Base-by-base conservation (phyloP, 2,113 vertebrate species). In the Strix uralensis region DNA sequence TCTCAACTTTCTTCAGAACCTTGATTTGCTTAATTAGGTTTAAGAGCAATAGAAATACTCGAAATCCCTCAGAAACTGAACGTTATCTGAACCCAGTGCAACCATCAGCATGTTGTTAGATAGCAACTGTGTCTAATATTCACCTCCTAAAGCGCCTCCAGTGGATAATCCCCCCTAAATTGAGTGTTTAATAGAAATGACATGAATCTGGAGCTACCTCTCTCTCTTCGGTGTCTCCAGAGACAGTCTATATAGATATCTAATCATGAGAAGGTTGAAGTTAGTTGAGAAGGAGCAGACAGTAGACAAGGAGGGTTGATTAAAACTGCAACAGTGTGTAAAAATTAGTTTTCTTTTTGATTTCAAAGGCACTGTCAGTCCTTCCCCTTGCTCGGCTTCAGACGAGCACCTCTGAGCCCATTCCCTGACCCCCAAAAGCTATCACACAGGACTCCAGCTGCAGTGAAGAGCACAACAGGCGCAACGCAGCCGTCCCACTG, bases 51-150 rank as follows among this genome's bases (percentile, higher is more conserved):
- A 88, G 94, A 90, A 94, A 46, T 54, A 62, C 11, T 38, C 66
- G 21, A 94, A 93, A 86, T 93, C 88, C 94, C 86, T 93, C 46
- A 77, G 95, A 83, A 94, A 88, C 34, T 26, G 86, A 88, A 94
- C 3, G 0, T 70, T 90, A 88, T n/a, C 71, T 96, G 91, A 95
- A 86, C 67, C 40, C 67, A 70, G 58, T 36, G 40, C 86, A 88
- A 72, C 71, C 66, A 72, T 62, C 86, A 75, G 92, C 71, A 77
- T 61, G 86, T 51, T 95, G 92, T 88, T 90, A 95, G 82, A 38
- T 40, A 93, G 96, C 55, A 74, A 10, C 15, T 75, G 52, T 71
- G 84, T 59, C 91, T 75, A 61, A 92, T 71, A 34, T 30, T 63
- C 94, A 84, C 36, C 42, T 79, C 78, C 73, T 89, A 47, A 93